Percentiles rank a stretch among this genome's conserved stretches.
Conservation (phyloP, 2,888 invertebrate genomes). For the Thecocarcelia acutangulata region DNA sequence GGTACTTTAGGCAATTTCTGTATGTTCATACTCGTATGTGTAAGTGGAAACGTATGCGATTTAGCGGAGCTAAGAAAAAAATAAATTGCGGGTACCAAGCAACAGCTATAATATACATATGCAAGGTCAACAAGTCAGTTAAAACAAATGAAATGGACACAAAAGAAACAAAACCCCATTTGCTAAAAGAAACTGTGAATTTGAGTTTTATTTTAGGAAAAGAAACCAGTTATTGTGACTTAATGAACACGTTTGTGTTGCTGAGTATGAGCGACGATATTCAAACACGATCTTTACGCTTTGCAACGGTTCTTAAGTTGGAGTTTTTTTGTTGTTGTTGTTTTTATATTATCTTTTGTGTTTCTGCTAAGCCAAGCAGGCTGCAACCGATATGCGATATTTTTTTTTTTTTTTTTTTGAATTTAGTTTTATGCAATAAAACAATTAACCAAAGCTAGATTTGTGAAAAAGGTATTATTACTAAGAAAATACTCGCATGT, state of each 20-base stretch:
- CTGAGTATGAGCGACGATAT: slow-evolving; percentile 8
- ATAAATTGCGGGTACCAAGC: slow-evolving; percentile 18
- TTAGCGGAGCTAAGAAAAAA: not conserved
- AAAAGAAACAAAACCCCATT: slow-evolving; percentile 35
- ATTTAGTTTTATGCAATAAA: slow-evolving; percentile 27
- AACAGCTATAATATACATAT: not conserved
- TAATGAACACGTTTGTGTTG: slow-evolving; percentile 16
- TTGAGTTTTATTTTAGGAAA: slow-evolving; percentile 3
- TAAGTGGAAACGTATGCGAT: not conserved
- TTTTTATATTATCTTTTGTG: too few species aligned
- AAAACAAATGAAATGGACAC: slow-evolving; percentile 58
- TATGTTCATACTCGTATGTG: not conserved
- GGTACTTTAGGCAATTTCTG: not conserved
- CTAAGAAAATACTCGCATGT: not conserved
- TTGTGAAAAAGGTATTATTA: slow-evolving; percentile 6
- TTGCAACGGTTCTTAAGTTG: slow-evolving; percentile 59
- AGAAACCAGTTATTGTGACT: slow-evolving; percentile 47
- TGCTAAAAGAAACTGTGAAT: slow-evolving; percentile 44
- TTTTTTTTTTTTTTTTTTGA: too few species aligned
- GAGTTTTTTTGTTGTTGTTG: not conserved
- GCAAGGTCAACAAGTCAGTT: slow-evolving; percentile 67
- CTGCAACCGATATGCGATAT: slow-evolving; percentile 1
- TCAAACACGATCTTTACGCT: slow-evolving; percentile 31
- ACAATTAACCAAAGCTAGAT: slow-evolving; percentile 13
- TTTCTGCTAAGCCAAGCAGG: not conserved